A percentile compares a stretch with the other conserved stretches of the same genome.
These are phyloP conservation scores for Pterocles gutturalis DNA, from an alignment of 2,113 vertebrate genomes.

Conservation along the genomic window DNA sequence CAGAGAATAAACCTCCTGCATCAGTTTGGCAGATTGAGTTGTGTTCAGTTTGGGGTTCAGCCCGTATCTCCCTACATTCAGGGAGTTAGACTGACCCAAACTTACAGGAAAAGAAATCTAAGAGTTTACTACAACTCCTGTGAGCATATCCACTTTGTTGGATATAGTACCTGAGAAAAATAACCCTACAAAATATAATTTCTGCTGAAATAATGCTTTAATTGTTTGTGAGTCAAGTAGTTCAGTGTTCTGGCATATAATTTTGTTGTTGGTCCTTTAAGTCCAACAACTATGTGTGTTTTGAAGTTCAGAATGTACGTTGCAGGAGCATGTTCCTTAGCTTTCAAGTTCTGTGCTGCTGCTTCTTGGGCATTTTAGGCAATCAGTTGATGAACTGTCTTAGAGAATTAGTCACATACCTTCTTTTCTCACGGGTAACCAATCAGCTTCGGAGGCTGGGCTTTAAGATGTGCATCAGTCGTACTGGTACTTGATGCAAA, in stretches of 20 bases:
- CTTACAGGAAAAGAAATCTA: neutral
- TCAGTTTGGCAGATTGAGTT: neutral
- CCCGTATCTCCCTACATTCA: neutral
- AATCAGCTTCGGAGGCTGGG: neutral
- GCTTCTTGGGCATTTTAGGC: neutral
- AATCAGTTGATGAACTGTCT: neutral
- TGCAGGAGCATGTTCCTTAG: conserved; percentile 44
- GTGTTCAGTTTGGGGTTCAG: neutral
- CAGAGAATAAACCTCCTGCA: neutral
- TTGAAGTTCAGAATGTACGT: neutral
- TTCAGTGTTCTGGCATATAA: neutral
- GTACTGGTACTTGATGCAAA: neutral
- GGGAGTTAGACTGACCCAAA: neutral
- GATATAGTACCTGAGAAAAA: neutral
- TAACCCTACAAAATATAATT: neutral
- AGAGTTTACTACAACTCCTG: neutral
- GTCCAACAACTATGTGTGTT: neutral
- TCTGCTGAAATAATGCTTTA: conserved; percentile 13
- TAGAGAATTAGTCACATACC: conserved; percentile 1
- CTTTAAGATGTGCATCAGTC: neutral
- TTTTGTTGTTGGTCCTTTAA: conserved; percentile 47
- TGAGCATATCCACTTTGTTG: neutral
- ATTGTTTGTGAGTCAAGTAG: conserved; percentile 49
- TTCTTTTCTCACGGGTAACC: neutral
- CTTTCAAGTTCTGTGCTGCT: conserved; percentile 34